phyloP scores from a whole-genome alignment of 2,797 vertebrate genomes.

The Cetoscarus ocellatus region DNA sequence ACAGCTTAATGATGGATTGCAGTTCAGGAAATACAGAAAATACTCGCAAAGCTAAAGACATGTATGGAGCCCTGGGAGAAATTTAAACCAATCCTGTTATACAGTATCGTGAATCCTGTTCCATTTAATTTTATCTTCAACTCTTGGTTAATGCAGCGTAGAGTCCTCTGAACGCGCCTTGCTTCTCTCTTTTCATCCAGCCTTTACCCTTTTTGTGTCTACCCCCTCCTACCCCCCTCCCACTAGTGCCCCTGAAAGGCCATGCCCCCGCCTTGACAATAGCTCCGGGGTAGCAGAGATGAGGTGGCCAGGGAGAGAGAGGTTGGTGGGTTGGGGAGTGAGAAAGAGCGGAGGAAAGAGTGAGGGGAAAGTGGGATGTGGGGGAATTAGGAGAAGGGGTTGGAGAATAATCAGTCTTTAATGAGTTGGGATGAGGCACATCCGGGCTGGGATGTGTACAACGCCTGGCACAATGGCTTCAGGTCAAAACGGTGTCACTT shows the following conservation, averaged over 20 bases:
- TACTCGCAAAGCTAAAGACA: background rate
- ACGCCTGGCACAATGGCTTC: conserved; percentile 64
- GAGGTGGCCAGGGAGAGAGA: conserved; percentile 29
- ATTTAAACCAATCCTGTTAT: background rate
- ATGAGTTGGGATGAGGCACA: conserved; percentile 77
- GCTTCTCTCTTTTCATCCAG: conserved; percentile 12
- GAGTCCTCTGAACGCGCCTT: conserved; percentile 11
- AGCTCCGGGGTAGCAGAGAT: conserved; percentile 66
- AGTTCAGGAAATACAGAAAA: background rate
- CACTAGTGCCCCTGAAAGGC: conserved; percentile 54
- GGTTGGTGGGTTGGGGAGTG: conserved; percentile 22
- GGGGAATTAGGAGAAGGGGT: conserved; percentile 66
- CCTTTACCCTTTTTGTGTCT: conserved; percentile 41
- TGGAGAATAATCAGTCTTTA: conserved; percentile 76
- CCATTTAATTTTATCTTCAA: conserved; percentile 19
- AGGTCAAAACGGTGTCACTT: conserved; percentile 59
- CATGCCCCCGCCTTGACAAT: conserved; percentile 73
- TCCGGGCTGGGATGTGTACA: conserved; percentile 68
- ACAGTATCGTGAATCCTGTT: background rate
- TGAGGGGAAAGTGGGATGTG: conserved; percentile 39
- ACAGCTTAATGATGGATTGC: background rate
- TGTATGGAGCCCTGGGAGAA: background rate
- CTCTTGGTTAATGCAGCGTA: conserved; percentile 5
- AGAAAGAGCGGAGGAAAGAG: conserved; percentile 41
- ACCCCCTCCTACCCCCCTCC: conserved; percentile 54